Percentiles rank a stretch among this genome's conserved stretches.
phyloP scores from a whole-genome alignment of 2,797 vertebrate genomes.

The Hoplostethus atlanticus region DNA sequence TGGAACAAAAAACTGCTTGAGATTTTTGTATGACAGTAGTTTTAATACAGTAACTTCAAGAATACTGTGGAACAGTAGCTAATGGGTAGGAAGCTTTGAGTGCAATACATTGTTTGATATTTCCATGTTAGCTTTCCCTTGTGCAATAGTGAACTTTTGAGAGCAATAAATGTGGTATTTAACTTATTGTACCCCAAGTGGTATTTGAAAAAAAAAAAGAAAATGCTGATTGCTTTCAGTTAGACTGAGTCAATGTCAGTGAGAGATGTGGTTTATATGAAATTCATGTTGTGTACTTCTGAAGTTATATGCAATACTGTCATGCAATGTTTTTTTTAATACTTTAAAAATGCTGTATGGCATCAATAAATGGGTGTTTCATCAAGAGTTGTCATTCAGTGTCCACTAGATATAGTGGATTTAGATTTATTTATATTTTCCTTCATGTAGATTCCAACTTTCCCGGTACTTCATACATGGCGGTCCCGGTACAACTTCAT shows the following conservation, averaged over 20 bases:
- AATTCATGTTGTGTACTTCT: constrained; percentile 63
- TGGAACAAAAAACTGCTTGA: constrained; percentile 30
- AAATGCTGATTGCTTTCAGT: constrained; percentile 24
- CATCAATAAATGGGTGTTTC: constrained; percentile 70
- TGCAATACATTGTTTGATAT: constrained; percentile 49
- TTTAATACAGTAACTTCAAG: constrained; percentile 25
- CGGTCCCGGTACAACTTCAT: neutral
- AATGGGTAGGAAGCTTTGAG: constrained; percentile 8
- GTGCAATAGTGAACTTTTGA: constrained; percentile 68
- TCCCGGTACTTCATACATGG: neutral
- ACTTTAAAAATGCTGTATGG: constrained; percentile 57
- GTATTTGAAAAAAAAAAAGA: constrained; percentile 1
- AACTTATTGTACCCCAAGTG: constrained; percentile 27
- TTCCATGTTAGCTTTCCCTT: constrained; percentile 43
- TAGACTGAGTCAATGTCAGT: neutral
- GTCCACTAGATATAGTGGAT: constrained; percentile 50
- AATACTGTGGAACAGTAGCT: constrained; percentile 5
- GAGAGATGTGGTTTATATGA: constrained; percentile 32
- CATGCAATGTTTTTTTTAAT: constrained; percentile 60
- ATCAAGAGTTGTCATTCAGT: constrained; percentile 28
- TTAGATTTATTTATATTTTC: constrained; percentile 67
- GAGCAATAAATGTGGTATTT: constrained; percentile 78
- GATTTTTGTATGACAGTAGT: constrained; percentile 55
- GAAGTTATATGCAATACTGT: constrained; percentile 63
- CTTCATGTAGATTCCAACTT: constrained; percentile 55